Base-by-base conservation (phyloP, 2,797 vertebrate species). In the Galago senegalensis region DNA sequence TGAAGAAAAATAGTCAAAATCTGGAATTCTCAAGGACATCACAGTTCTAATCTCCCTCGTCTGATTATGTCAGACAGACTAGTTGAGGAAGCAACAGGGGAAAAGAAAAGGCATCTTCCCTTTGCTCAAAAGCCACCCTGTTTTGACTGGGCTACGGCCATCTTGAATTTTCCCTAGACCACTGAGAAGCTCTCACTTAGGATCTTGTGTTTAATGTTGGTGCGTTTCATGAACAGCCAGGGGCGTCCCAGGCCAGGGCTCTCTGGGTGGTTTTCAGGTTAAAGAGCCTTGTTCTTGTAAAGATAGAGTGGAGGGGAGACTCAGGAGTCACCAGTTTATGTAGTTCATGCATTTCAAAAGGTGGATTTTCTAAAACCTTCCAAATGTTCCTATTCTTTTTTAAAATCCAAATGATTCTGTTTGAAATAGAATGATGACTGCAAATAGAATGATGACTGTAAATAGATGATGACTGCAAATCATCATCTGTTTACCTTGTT, bases 391-490 rank as follows among this genome's bases (percentile, higher is more conserved):
- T 29, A 53, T 77, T 43, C 40, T 89, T 79, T 40, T 10, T 25
- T 60, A 40, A 93, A 79, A 69, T 37, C 0, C 13, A 93, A 85
- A 80, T 91, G 69, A 77, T 87, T 95, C 49, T 88, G 11, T 27
- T 63, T 75, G 46, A n/a, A 89, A 95, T 60, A 34, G 34, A 34
- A 34, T 34, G 34, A 34, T 34, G 34, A 34, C 34, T 34, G 34
- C 34, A 34, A 34, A 34, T 34, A 34, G 34, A 34, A 34, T 34
- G 34, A 34, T 34, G 34, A 34, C 34, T 34, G 34, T 34, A 34
- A 34, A 34, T 34, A 34, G 34, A 34, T 34, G 34, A 34, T 53
- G 94, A 87, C 46, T 69, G n/a, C 0, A 77, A 43, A 79, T 70
- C 69, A 58, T 37, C 14, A 77, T 40, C 76, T 67, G 7, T 83